Conservation (phyloP, 2,113 vertebrate genomes). For the Etheostoma cragini region DNA sequence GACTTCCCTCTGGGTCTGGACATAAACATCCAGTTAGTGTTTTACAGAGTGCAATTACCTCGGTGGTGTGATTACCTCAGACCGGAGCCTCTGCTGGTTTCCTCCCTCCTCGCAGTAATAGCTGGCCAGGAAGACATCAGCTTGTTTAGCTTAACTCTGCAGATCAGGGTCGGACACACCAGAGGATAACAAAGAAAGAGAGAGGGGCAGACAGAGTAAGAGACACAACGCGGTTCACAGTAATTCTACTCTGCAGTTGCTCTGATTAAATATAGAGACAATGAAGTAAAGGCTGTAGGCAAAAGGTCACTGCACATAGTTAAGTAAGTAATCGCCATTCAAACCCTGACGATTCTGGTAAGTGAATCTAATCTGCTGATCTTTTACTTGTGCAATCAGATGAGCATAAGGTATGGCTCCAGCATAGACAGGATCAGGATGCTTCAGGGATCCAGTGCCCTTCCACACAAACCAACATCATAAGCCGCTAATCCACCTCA, state of each 20-base stretch:
- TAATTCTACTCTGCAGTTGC: constrained; percentile 57
- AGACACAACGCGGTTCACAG: constrained; percentile 46
- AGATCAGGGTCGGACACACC: constrained; percentile 58
- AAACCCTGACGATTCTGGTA: constrained; percentile 25
- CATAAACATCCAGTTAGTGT: constrained; percentile 81
- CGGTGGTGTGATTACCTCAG: constrained; percentile 79
- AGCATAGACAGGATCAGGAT: constrained; percentile 5
- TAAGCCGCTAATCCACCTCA: constrained; percentile 12
- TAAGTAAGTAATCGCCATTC: constrained; percentile 33
- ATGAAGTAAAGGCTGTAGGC: constrained; percentile 49
- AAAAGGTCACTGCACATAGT: constrained; percentile 50
- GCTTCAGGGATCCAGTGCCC: constrained; percentile 14
- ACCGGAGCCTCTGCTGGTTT: constrained; percentile 70
- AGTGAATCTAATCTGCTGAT: constrained; percentile 37
- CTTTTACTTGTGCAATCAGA: constrained; percentile 34
- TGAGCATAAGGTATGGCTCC: constrained; percentile 13
- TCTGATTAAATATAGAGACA: constrained; percentile 54
- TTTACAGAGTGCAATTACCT: constrained; percentile 82
- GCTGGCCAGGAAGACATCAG: constrained; percentile 76
- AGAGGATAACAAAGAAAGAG: constrained; percentile 51
- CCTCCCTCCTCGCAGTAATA: constrained; percentile 66
- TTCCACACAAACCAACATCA: constrained; percentile 17
- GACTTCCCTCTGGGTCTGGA: constrained; percentile 78
- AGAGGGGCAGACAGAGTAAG: constrained; percentile 11
- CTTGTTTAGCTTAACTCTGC: constrained; percentile 80